Conservation (phyloP, 2,113 vertebrate genomes). For the Rana temporaria region DNA sequence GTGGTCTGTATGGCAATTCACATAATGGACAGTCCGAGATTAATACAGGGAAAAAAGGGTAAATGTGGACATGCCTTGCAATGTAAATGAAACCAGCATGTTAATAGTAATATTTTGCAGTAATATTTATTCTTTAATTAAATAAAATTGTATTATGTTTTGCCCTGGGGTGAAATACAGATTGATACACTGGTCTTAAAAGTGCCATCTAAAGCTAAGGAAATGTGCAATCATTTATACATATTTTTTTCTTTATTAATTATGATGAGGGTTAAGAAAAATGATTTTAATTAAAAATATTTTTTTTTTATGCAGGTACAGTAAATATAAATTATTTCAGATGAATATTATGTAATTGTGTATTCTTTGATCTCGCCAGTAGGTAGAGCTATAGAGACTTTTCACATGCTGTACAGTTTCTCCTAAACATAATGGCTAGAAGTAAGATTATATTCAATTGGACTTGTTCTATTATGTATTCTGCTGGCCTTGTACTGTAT, state of each 20-base stretch:
- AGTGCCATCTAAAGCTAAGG: not conserved
- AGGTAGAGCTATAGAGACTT: too few species aligned
- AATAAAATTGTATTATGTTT: not conserved
- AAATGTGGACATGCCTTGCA: not conserved
- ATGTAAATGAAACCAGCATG: slow-evolving; percentile 16
- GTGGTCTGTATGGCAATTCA: slow-evolving; percentile 34
- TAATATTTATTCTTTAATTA: not conserved
- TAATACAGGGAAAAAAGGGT: not conserved
- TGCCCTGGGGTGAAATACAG: not conserved
- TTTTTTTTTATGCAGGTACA: too few species aligned
- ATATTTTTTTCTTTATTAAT: not conserved
- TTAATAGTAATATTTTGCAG: not conserved
- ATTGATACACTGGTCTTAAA: not conserved
- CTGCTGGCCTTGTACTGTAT: too few species aligned
- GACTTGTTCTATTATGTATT: too few species aligned
- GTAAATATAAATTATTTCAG: too few species aligned
- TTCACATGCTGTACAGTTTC: too few species aligned
- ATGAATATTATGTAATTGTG: too few species aligned
- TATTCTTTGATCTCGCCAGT: too few species aligned
- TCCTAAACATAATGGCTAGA: too few species aligned
- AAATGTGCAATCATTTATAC: not conserved
- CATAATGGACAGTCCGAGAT: slow-evolving; percentile 29
- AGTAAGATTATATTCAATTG: too few species aligned
- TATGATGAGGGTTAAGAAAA: too few species aligned
- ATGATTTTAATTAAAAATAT: too few species aligned